Conservation (phyloP, 2,113 vertebrate genomes). For the Rousettus leschenaultii region DNA sequence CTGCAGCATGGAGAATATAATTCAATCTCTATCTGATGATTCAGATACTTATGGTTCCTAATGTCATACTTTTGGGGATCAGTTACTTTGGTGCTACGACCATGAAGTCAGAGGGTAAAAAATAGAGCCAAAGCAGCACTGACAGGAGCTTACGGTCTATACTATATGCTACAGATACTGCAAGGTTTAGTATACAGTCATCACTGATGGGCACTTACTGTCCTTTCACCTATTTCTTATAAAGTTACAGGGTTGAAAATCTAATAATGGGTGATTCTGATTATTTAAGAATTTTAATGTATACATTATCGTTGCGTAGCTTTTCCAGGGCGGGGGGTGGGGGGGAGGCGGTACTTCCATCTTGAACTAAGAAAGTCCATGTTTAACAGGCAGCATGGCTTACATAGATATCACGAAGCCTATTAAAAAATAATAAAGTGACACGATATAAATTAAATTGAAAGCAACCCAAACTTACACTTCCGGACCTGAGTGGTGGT, state of each 20-base stretch:
- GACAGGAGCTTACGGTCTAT: neutral
- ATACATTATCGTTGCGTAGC: neutral
- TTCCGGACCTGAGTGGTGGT: neutral
- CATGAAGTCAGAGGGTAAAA: neutral
- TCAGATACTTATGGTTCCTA: neutral
- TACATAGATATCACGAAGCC: neutral
- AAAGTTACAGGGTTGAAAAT: neutral
- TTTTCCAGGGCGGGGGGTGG: neutral
- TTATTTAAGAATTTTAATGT: neutral
- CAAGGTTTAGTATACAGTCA: neutral
- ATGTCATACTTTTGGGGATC: neutral
- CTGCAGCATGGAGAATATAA: neutral
- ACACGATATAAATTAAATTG: neutral
- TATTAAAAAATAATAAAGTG: neutral
- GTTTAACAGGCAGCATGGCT: neutral
- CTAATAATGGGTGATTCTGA: neutral
- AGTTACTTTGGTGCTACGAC: neutral
- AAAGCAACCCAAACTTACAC: neutral
- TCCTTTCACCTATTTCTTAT: neutral
- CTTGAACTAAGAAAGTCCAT: neutral
- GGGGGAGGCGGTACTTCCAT: fast-evolving
- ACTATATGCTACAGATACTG: too few species aligned
- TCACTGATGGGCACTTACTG: neutral
- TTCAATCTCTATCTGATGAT: neutral
- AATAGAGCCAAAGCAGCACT: neutral